phyloP scores from a whole-genome alignment of 2,797 vertebrate genomes.

The Euthynnus affinis region DNA sequence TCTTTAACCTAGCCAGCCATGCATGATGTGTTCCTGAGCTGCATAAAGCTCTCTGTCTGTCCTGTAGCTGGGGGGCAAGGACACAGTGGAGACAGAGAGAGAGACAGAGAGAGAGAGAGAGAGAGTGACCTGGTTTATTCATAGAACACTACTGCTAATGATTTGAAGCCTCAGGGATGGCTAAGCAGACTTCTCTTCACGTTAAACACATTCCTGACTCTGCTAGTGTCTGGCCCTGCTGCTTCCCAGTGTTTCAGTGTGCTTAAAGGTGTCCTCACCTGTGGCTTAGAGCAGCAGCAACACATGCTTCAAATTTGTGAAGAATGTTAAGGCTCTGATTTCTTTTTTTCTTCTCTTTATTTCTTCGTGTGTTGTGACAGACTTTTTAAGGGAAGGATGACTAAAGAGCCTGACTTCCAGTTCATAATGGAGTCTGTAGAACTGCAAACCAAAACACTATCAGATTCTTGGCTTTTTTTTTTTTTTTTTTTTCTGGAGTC shows the following conservation, averaged over 20 bases:
- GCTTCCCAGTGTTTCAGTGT: constrained; percentile 7
- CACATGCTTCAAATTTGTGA: too few species aligned
- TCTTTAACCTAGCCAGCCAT: constrained; percentile 39
- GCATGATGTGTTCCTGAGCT: constrained; percentile 45
- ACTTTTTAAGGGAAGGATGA: background rate
- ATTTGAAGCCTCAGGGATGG: constrained; percentile 21
- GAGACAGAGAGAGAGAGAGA: background rate
- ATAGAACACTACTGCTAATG: constrained; percentile 26
- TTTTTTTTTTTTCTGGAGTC: background rate
- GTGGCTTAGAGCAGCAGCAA: background rate
- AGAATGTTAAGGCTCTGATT: too few species aligned
- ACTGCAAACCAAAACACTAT: background rate
- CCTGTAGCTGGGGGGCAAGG: constrained; percentile 30
- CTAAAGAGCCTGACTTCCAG: background rate
- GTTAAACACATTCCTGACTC: constrained; percentile 15
- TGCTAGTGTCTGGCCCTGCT: background rate
- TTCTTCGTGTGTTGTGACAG: too few species aligned
- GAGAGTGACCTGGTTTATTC: constrained; percentile 53
- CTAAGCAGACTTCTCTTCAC: constrained; percentile 39
- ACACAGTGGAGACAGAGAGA: constrained; percentile 11
- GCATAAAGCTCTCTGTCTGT: constrained; percentile 19
- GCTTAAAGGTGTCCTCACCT: constrained; percentile 21
- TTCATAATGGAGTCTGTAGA: background rate
- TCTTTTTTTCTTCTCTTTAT: background rate
- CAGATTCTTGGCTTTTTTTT: background rate